These are phyloP conservation scores for Orycteropus afer DNA, from an alignment of 2,113 vertebrate genomes.

Conservation along the genomic window DNA sequence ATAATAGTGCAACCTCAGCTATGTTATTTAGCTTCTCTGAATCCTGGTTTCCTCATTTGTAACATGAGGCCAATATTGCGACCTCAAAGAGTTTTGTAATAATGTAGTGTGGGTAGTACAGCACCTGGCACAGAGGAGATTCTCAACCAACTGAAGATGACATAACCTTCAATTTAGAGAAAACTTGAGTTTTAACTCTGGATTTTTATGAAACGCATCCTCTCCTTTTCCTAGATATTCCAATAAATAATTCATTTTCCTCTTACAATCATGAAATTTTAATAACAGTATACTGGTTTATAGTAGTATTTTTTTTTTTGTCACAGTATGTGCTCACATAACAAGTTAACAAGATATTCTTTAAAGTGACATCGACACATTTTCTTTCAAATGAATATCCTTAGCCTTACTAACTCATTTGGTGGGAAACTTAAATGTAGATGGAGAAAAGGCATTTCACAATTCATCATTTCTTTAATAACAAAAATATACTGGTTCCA, in stretches of 20 bases:
- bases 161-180: not conserved
- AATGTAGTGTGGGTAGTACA: not conserved
- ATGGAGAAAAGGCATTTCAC: not conserved
- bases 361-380: not conserved
- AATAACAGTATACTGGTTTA: not conserved
- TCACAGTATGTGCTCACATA: not conserved
- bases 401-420: not conserved
- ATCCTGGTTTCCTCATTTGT: conserved; percentile 27
- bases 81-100: conserved; percentile 17
- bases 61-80: conserved; percentile 7
- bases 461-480: conserved; percentile 39
- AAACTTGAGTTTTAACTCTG: not conserved
- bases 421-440: not conserved
- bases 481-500: conserved; percentile 7
- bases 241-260: conserved; percentile 8
- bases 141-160: not conserved
- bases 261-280: not conserved
- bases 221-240: not conserved
- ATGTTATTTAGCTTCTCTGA: not conserved
- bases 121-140: not conserved
- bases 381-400: not conserved
- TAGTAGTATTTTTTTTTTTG: not conserved
- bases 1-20: not conserved
- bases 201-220: not conserved
- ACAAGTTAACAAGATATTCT: not conserved